These are phyloP conservation scores for Dryas iulia DNA, from an alignment of 1,140 invertebrate species.

Conservation along the genomic window DNA sequence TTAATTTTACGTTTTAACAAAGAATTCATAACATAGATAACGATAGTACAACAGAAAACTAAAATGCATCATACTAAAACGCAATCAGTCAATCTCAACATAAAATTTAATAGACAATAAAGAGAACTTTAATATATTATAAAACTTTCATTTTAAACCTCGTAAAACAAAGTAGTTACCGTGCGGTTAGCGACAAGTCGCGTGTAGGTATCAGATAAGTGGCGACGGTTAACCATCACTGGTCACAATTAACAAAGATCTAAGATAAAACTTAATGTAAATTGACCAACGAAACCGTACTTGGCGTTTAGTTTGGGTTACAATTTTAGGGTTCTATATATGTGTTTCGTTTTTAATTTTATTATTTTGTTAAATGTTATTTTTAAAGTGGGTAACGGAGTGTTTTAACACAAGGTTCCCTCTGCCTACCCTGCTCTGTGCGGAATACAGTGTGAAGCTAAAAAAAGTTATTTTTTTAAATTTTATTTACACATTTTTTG, in stretches of 20 bases:
- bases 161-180: background rate
- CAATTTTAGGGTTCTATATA: conserved; percentile 15
- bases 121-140: background rate
- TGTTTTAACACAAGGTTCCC: too few species aligned
- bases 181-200: conserved; percentile 26
- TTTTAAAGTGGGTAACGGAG: too few species aligned
- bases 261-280: conserved; percentile 61
- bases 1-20: too few species aligned
- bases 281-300: conserved; percentile 54
- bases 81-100: background rate
- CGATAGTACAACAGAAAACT: background rate
- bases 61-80: background rate
- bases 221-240: conserved; percentile 53
- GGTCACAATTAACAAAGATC: conserved; percentile 67
- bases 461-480: too few species aligned
- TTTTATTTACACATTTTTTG: too few species aligned
- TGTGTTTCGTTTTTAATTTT: too few species aligned
- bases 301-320: conserved; percentile 17
- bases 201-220: conserved; percentile 58
- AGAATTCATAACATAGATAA: too few species aligned
- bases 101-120: background rate
- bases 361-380: too few species aligned
- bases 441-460: too few species aligned
- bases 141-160: background rate
- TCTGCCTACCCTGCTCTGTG: too few species aligned